phyloP scores from a whole-genome alignment of 2,888 invertebrate genomes.

The Troides aeacus region DNA sequence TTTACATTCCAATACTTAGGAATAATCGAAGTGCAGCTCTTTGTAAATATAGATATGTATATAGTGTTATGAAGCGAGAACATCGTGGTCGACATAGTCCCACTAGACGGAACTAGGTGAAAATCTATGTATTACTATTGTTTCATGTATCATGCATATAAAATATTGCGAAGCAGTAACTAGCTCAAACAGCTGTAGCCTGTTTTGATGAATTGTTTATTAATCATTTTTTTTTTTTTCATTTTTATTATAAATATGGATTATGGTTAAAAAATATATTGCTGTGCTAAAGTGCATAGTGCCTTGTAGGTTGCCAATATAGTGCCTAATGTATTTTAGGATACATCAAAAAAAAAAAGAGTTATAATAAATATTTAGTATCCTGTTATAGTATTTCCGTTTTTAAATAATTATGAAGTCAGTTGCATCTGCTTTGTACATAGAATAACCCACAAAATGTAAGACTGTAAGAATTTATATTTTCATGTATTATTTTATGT shows the following conservation, averaged over 20 bases:
- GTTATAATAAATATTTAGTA: conserved; percentile 40
- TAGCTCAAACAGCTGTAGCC: conserved; percentile 38
- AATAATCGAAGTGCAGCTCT: conserved; percentile 58
- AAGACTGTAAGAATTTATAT: conserved; percentile 25
- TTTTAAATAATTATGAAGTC: conserved; percentile 21
- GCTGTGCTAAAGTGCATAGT: conserved; percentile 80
- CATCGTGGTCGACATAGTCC: conserved; percentile 35
- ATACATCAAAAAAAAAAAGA: conserved; percentile 38
- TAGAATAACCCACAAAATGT: conserved; percentile 24
- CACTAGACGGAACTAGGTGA: conserved; percentile 39
- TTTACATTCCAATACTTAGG: conserved; percentile 68
- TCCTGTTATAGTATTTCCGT: conserved; percentile 34
- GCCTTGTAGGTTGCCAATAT: conserved; percentile 82
- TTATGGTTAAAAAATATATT: conserved; percentile 62
- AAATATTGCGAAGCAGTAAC: conserved; percentile 38
- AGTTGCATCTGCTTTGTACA: conserved; percentile 26
- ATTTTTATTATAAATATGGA: conserved; percentile 52
- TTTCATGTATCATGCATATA: conserved; percentile 24
- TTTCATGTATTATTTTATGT: conserved; percentile 16
- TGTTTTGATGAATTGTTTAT: conserved; percentile 31
- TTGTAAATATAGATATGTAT: conserved; percentile 74
- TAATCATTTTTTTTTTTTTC: conserved; percentile 35
- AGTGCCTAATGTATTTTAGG: conserved; percentile 74
- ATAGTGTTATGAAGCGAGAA: conserved; percentile 46
- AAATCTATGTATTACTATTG: conserved; percentile 20